Evolutionary conservation across 1,140 invertebrate genomes (phyloP).

Genomic region (Sycophila sp.): DNA sequence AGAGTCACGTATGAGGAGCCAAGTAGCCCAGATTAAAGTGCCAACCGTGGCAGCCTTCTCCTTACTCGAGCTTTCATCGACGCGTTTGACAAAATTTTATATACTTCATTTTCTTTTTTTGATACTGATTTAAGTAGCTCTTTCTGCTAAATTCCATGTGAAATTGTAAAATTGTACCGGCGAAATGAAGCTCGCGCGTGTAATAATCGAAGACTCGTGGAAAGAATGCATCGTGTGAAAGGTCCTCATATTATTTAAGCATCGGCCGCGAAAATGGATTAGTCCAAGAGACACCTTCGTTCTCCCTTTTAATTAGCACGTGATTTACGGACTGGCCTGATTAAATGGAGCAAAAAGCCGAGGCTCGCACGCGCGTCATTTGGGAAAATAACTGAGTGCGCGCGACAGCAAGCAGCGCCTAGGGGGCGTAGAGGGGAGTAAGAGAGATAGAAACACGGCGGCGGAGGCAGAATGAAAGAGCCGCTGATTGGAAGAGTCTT

Average conservation of each 20-base stretch:
- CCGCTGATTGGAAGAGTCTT: slow-evolving; percentile 35
- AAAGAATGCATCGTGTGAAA: no score
- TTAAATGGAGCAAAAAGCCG: slow-evolving; percentile 40
- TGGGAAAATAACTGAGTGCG: slow-evolving; percentile 18
- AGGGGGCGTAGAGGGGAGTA: not conserved
- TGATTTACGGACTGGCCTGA: slow-evolving; percentile 50
- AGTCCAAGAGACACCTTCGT: slow-evolving; percentile 36
- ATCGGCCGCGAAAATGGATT: slow-evolving; percentile 50
- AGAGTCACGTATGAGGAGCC: no score
- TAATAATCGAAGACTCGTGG: no score
- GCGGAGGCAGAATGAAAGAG: slow-evolving; percentile 12
- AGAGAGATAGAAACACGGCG: slow-evolving; percentile 6
- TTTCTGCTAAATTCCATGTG: no score
- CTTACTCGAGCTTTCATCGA: no score
- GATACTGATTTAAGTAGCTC: no score
- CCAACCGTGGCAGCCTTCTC: no score
- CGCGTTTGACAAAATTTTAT: no score
- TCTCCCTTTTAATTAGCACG: slow-evolving; percentile 51
- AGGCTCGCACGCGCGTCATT: not conserved
- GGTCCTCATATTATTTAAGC: no score
- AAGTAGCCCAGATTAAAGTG: no score
- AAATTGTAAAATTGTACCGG: no score
- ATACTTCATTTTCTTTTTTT: not conserved
- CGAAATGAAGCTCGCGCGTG: no score
- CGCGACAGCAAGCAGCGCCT: slow-evolving; percentile 29